Evolutionary conservation across 2,113 vertebrate genomes (phyloP).

Genomic region (Oryzias woworae): DNA sequence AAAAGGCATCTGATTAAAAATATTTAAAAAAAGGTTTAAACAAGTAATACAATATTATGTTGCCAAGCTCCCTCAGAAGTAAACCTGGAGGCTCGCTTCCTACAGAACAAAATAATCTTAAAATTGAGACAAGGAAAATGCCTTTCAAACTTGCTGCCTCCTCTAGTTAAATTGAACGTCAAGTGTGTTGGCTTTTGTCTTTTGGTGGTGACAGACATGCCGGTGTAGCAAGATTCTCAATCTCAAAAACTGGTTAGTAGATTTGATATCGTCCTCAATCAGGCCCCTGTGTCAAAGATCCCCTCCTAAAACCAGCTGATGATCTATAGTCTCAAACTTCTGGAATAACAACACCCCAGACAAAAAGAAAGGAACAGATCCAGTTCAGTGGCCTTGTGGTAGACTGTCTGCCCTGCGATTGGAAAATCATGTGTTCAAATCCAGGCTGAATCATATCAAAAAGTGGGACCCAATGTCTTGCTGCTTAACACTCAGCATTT

Average conservation of each 20-base stretch:
- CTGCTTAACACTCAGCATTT: too few species aligned
- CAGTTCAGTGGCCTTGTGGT: too few species aligned
- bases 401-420: too few species aligned
- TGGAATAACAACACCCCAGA: too few species aligned
- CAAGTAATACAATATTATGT: slow-evolving; percentile 57
- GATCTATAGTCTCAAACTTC: not conserved
- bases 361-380: too few species aligned
- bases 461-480: too few species aligned
- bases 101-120: slow-evolving; percentile 40
- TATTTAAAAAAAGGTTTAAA: slow-evolving; percentile 34
- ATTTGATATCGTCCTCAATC: not conserved
- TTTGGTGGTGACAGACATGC: slow-evolving; percentile 36
- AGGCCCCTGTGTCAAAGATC: not conserved
- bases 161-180: slow-evolving; percentile 43
- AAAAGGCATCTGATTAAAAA: slow-evolving; percentile 43
- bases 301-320: slow-evolving; percentile 8
- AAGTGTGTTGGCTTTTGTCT: slow-evolving; percentile 47
- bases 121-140: slow-evolving; percentile 61
- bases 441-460: too few species aligned
- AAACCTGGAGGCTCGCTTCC: slow-evolving; percentile 66
- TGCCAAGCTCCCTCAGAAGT: slow-evolving; percentile 56
- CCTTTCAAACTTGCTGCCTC: slow-evolving; percentile 43
- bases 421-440: too few species aligned
- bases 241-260: slow-evolving; percentile 4
- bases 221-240: slow-evolving; percentile 23